These are phyloP conservation scores for Pterocles orientalis DNA, from an alignment of 2,113 vertebrate species.

Conservation along the genomic window DNA sequence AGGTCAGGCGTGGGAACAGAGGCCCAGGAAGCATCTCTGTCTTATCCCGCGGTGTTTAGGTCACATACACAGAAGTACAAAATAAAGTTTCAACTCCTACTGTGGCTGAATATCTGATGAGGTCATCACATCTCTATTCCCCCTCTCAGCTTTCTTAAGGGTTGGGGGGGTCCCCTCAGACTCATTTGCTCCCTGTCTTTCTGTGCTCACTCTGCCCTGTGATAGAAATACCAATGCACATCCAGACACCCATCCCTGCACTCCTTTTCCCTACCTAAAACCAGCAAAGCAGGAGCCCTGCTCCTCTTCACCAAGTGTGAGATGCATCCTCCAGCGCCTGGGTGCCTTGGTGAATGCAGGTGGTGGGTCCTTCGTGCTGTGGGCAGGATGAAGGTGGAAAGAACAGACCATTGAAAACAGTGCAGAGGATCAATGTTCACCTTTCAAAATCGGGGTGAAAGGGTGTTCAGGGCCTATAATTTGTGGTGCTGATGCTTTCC, in stretches of 20 bases:
- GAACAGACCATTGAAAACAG: background rate
- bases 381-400: background rate
- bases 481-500: background rate
- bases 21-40: background rate
- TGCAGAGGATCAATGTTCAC: background rate
- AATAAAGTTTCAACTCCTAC: background rate
- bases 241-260: background rate
- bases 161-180: background rate
- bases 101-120: background rate
- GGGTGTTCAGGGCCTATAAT: background rate
- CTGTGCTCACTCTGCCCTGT: background rate
- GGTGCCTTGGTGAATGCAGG: background rate
- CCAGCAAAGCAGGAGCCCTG: background rate
- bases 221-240: background rate
- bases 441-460: background rate
- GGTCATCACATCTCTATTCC: background rate
- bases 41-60: background rate
- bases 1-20: background rate
- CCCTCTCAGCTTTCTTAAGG: background rate
- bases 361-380: fast-evolving
- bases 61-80: background rate
- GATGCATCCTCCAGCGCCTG: background rate
- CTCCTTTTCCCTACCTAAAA: background rate
- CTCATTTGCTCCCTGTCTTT: background rate
- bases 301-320: background rate